phyloP scores from a whole-genome alignment of 2,113 vertebrate species.

The Istiophorus platypterus region DNA sequence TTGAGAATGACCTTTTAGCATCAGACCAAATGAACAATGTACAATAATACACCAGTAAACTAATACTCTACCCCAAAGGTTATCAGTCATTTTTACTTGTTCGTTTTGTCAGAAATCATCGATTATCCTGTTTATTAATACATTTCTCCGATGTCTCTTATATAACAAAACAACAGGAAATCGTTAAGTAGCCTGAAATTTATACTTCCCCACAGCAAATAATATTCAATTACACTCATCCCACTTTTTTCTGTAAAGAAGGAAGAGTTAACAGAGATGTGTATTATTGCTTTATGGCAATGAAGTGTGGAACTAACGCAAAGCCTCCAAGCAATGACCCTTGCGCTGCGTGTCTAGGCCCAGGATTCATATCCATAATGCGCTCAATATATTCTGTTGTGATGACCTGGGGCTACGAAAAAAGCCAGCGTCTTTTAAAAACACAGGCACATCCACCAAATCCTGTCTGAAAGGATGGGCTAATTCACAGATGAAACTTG shows the following conservation, averaged over 20 bases:
- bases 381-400: conserved; percentile 86
- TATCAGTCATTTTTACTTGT: conserved; percentile 51
- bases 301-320: conserved; percentile 80
- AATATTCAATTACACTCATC: conserved; percentile 80
- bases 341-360: conserved; percentile 78
- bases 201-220: conserved; percentile 72
- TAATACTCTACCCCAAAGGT: conserved; percentile 42
- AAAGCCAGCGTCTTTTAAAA: conserved; percentile 79
- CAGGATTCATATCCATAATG: conserved; percentile 88
- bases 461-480: conserved; percentile 80
- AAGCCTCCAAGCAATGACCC: conserved; percentile 84
- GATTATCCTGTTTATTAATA: conserved; percentile 54
- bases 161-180: conserved; percentile 71
- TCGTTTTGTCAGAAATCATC: conserved; percentile 56
- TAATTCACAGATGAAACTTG: conserved; percentile 80
- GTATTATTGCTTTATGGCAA: conserved; percentile 85
- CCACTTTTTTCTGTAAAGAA: conserved; percentile 66
- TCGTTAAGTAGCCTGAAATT: conserved; percentile 73
- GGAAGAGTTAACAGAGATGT: conserved; percentile 79
- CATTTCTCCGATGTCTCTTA: conserved; percentile 56
- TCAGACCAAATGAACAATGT: conserved; percentile 58
- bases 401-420: conserved; percentile 82
- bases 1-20: conserved; percentile 64
- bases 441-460: conserved; percentile 80
- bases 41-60: conserved; percentile 40